Evolutionary conservation across 1,140 invertebrate species (phyloP).

Genomic region (Ostrea denselamellosa): DNA sequence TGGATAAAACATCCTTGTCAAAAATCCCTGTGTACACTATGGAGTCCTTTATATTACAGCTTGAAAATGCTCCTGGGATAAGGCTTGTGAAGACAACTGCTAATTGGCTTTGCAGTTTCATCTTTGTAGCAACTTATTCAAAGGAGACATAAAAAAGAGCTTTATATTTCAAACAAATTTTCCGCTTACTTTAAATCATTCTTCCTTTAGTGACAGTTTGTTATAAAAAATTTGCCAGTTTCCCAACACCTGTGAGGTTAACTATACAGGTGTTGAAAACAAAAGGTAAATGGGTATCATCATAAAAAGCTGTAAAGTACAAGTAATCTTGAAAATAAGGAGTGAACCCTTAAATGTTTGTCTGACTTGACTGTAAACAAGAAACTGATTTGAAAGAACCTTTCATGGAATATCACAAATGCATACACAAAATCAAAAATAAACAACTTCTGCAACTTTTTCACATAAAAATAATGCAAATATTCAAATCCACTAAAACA

Average conservation of each 20-base stretch:
- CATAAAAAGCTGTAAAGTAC: not conserved
- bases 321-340: not conserved
- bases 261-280: slow-evolving; percentile 1
- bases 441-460: no score
- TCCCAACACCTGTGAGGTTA: slow-evolving; percentile 11
- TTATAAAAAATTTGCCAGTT: not conserved
- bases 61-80: not conserved
- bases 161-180: slow-evolving; percentile 25
- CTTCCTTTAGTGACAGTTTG: not conserved
- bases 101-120: slow-evolving; percentile 9
- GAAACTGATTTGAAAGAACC: no score
- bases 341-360: no score
- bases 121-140: not conserved
- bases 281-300: slow-evolving; percentile 1
- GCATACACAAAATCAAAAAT: no score
- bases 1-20: not conserved
- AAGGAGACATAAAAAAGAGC: not conserved
- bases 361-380: no score
- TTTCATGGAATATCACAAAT: no score
- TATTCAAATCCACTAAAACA: not conserved
- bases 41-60: not conserved
- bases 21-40: not conserved
- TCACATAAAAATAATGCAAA: not conserved
- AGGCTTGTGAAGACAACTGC: not conserved
- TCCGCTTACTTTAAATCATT: not conserved